phyloP scores from a whole-genome alignment of 2,797 vertebrate genomes.

The Semaprochilodus insignis region DNA sequence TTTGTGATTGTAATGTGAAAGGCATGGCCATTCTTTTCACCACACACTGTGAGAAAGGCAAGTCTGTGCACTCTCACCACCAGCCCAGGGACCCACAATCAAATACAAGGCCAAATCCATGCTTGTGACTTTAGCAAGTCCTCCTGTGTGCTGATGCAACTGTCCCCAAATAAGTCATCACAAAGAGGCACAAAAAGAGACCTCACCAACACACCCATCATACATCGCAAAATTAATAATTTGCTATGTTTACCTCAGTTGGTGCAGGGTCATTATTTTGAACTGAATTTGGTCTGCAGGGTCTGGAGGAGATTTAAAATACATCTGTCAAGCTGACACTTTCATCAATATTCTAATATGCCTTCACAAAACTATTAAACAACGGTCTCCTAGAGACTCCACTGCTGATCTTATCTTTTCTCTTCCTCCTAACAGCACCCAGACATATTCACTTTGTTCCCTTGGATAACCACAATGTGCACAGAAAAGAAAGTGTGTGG shows the following conservation, averaged over 20 bases:
- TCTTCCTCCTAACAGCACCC: background rate
- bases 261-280: background rate
- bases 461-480: background rate
- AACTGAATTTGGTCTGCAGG: background rate
- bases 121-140: slow-evolving; percentile 10
- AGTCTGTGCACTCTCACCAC: slow-evolving; percentile 45
- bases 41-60: slow-evolving; percentile 51
- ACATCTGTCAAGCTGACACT: background rate
- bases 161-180: background rate
- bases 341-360: background rate
- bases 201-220: background rate
- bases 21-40: slow-evolving; percentile 42
- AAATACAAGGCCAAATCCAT: slow-evolving; percentile 39
- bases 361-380: background rate
- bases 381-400: background rate
- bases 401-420: background rate
- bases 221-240: no score
- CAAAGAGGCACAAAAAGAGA: background rate
- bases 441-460: background rate
- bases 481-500: slow-evolving; percentile 16
- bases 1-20: slow-evolving; percentile 55
- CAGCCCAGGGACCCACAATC: slow-evolving; percentile 15
- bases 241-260: no score
- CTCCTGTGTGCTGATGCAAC: background rate
- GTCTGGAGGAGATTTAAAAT: background rate